Conservation (phyloP, 2,113 vertebrate genomes). For the Gyps fulvus region DNA sequence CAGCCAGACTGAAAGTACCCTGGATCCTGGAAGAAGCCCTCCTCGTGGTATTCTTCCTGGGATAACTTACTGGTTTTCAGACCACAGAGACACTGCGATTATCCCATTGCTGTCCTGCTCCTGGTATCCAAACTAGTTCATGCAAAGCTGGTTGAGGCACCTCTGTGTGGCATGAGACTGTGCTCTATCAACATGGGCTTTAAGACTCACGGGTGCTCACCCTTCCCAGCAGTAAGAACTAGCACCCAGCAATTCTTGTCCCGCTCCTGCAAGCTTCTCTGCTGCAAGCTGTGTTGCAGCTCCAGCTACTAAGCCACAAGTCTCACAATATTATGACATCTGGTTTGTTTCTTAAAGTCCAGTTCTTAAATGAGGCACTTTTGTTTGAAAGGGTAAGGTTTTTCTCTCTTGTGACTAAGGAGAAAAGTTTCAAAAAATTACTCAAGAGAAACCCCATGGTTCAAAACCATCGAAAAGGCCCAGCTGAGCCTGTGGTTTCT, state of each 20-base stretch:
- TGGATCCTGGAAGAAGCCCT: not conserved
- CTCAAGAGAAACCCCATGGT: not conserved
- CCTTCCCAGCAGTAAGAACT: not conserved
- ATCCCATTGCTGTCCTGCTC: not conserved
- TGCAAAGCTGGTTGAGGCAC: not conserved
- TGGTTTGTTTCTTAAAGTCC: not conserved
- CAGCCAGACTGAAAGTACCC: not conserved
- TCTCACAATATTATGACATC: not conserved
- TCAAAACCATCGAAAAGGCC: not conserved
- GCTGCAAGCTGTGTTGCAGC: not conserved
- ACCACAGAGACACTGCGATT: not conserved
- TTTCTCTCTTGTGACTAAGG: not conserved
- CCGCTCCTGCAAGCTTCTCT: not conserved
- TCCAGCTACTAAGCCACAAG: not conserved
- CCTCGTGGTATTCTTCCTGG: fast-evolving
- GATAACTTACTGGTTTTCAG: not conserved
- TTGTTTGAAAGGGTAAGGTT: not conserved
- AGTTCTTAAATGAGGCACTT: not conserved
- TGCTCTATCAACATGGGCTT: not conserved
- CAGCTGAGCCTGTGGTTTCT: not conserved
- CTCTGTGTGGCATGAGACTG: not conserved
- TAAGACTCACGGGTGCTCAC: not conserved
- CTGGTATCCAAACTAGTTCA: not conserved
- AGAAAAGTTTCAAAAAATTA: not conserved
- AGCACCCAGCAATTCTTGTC: not conserved